Evolutionary conservation across 1,140 invertebrate species (phyloP), one percentile per base, ranked within the genome.

Genomic region (Solen grandis): DNA sequence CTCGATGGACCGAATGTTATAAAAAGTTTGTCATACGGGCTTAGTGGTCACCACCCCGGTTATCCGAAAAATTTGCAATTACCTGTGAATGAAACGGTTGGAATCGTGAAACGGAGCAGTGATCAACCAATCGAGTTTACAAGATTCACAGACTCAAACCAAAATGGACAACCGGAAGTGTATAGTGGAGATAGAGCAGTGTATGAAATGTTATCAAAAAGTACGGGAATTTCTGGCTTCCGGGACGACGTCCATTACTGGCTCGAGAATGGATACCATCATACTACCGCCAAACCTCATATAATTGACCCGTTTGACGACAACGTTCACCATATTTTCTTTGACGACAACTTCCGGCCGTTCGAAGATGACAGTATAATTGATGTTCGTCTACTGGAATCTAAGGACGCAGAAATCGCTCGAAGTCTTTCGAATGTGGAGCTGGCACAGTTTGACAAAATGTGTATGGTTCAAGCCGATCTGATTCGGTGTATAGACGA

Each of bases 341-440:
- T 92, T 75, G 91, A 92, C 62, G 91, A 92, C 79, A 91, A 91
- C 68, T 89, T 90, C 70, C 70, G 91, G 25, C 83, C 87, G 10
- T 86, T 86, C 46, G 88, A 89, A 74, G 84, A 90, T 29, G 90
- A 92, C 70, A 92, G 88, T 77, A 91, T 92, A 31, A 85, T 91
- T 3, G 88, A 92, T 65, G 84, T 91, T 16, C 74, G 90, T 29
- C 46, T 90, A 68, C 88, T 89, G 66, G 84, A 86, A 63, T 57
- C 72, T 16, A 66, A 80, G 10, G 84, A 66, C 35, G 69, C 68
- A 25, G 81, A 73, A 38, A 72, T 74, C 8, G 82, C 87, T 8
- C 70, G 75, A 38, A 89, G 90, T 82, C 60, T 90, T 31, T 63
- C 63, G 1, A 84, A 87, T n/a, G 41, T 65, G n/a, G 86, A 91